phyloP scores from a whole-genome alignment of 2,888 invertebrate species.

The Philopedon plagiatum region DNA sequence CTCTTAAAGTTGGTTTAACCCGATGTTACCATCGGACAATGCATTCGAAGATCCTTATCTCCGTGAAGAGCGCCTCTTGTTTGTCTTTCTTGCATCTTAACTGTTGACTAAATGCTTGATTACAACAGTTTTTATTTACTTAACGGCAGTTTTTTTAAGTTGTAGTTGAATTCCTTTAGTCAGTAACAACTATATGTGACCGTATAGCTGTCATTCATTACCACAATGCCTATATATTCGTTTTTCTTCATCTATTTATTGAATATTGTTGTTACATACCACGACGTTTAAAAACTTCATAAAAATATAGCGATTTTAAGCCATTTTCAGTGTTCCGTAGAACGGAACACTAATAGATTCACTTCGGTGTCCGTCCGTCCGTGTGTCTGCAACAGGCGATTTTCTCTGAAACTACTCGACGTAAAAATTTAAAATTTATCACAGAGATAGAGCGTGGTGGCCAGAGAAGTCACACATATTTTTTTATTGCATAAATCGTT shows the following conservation, averaged over 20 bases:
- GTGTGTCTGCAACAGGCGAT: too few species aligned
- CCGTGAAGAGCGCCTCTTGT: slow-evolving; percentile 29
- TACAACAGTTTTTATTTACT: slow-evolving; percentile 43
- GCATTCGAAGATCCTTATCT: slow-evolving; percentile 27
- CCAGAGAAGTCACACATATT: too few species aligned
- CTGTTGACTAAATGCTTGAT: slow-evolving; percentile 38
- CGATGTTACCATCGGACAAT: neutral
- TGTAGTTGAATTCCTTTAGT: slow-evolving; percentile 42
- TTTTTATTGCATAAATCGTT: too few species aligned
- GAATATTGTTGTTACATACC: neutral
- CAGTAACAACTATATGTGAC: slow-evolving; percentile 23
- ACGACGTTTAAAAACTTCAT: too few species aligned
- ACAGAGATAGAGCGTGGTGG: too few species aligned
- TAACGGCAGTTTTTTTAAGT: slow-evolving; percentile 45
- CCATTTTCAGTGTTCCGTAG: too few species aligned
- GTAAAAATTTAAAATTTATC: too few species aligned
- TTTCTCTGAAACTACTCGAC: too few species aligned
- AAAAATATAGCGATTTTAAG: too few species aligned
- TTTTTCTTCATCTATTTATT: slow-evolving; percentile 7
- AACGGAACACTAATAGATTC: too few species aligned
- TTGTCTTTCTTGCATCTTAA: slow-evolving; percentile 30
- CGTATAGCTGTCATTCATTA: slow-evolving; percentile 39
- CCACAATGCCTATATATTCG: slow-evolving; percentile 10
- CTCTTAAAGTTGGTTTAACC: slow-evolving; percentile 1
- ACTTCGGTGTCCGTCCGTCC: too few species aligned